Percentiles rank a stretch among this genome's conserved stretches.
Evolutionary conservation across 2,888 invertebrate genomes (phyloP).

Genomic region (Xanthorhoe spadicearia): DNA sequence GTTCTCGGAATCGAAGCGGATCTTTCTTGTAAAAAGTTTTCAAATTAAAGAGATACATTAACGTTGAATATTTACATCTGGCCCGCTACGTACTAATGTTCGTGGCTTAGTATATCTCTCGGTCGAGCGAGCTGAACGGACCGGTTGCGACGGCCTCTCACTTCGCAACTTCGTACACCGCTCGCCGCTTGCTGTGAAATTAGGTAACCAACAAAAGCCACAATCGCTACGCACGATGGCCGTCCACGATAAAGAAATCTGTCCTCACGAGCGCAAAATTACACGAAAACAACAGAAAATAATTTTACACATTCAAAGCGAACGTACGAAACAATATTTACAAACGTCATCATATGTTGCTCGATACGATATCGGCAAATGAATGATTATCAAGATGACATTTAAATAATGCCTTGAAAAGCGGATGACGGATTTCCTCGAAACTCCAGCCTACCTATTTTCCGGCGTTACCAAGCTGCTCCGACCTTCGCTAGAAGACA

Average conservation of each 20-base stretch:
- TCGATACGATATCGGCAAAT: constrained; percentile 56
- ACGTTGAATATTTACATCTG: constrained; percentile 53
- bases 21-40: constrained; percentile 46
- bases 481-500: constrained; percentile 81
- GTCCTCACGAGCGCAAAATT: constrained; percentile 55
- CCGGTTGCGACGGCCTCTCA: constrained; percentile 84
- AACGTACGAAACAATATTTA: constrained; percentile 52
- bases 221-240: constrained; percentile 67
- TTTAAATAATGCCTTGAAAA: constrained; percentile 76
- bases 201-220: constrained; percentile 81
- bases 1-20: constrained; percentile 58
- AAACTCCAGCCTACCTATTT: constrained; percentile 62
- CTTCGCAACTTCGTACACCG: constrained; percentile 80
- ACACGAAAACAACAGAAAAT: constrained; percentile 58
- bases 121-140: constrained; percentile 75
- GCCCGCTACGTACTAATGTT: constrained; percentile 62
- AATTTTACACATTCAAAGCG: constrained; percentile 51
- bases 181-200: constrained; percentile 78
- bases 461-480: constrained; percentile 73
- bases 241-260: constrained; percentile 70
- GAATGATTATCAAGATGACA: constrained; percentile 59
- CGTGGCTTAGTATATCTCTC: constrained; percentile 68
- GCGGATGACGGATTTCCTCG: constrained; percentile 80
- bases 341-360: constrained; percentile 52
- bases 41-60: constrained; percentile 29